Evolutionary conservation across 2,888 invertebrate species (phyloP).

Genomic region (Dichetophora obliterata): DNA sequence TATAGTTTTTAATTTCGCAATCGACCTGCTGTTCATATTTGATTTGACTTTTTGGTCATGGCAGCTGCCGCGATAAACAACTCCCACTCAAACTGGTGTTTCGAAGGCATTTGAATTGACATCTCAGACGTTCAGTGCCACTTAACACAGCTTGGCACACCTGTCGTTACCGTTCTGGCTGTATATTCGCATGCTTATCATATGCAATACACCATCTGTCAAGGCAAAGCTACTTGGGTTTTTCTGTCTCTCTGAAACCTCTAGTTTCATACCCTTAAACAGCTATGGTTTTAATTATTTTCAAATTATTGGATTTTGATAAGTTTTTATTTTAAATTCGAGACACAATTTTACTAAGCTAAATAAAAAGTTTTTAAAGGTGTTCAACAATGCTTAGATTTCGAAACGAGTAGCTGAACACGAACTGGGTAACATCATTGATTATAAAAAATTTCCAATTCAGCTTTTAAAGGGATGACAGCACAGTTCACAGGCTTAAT

Average conservation of each 20-base stretch:
- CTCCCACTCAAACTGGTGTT: not conserved
- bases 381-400: no score
- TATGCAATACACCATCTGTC: conserved; percentile 62
- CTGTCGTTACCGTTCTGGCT: conserved; percentile 48
- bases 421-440: no score
- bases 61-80: conserved; percentile 15
- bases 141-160: conserved; percentile 49
- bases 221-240: conserved; percentile 50
- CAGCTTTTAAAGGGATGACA: no score
- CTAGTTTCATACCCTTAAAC: not conserved
- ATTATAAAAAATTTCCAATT: no score
- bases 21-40: conserved; percentile 62
- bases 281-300: not conserved
- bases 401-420: no score
- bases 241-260: no score
- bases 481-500: no score
- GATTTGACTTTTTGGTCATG: conserved; percentile 49
- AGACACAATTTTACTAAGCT: no score
- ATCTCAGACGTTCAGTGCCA: conserved; percentile 3
- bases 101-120: not conserved
- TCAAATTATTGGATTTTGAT: no score
- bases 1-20: conserved; percentile 37
- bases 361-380: no score
- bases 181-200: conserved; percentile 34
- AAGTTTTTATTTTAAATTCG: no score